Base-by-base conservation (phyloP, 1,140 invertebrate genomes). In the Zaprionus vittiger region DNA sequence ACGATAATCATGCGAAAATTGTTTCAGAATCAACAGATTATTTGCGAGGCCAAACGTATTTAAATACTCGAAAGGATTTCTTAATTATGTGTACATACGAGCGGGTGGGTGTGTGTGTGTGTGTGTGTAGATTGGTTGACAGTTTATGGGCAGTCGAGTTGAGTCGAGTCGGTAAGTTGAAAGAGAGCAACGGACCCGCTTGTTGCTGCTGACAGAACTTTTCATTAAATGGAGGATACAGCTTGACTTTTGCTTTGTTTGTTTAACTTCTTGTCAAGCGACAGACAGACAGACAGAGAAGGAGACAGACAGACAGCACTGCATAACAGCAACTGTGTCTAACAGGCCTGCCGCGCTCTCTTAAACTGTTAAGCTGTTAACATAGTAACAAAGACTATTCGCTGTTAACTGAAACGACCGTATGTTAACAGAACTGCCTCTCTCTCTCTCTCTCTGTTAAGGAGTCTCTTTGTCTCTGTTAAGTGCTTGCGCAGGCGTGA, bases 241-340 rank as follows among this genome's bases (percentile, higher is more conserved):
- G 81, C 82, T 85, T 89, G 85, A 90, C 85, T 90, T 90, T 89
- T 90, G 85, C 77, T 89, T 81, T 89, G 85, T 89, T 89, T 89
- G 65, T 77, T 91, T 89, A 91, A 89, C 79, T 89, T 81, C 79
- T 80, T 85, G 79, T 81, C 84, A 81, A 81, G 73, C 78, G 73
- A 87, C 73, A 87, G 22, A 71, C 60, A 87, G n/a, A 71, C 60
- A 37, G 17, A 38, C 37, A 69, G 15, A 47, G 44, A 55, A 11
- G n/a, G n/a, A 44, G n/a, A 17, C 41, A 44, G 2, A 9, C n/a
- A n/a, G 41, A 47, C 41, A 34, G 31, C 31, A 34, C 22, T 11
- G 55, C 28, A 34, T 63, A 54, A 57, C 49, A 55, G 41, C 31
- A 67, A 59, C 34, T 38, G 62, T 52, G 61, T 38, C 28, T 24